Base-by-base conservation (phyloP, 2,888 invertebrate genomes). In the Microplitis manilae region DNA sequence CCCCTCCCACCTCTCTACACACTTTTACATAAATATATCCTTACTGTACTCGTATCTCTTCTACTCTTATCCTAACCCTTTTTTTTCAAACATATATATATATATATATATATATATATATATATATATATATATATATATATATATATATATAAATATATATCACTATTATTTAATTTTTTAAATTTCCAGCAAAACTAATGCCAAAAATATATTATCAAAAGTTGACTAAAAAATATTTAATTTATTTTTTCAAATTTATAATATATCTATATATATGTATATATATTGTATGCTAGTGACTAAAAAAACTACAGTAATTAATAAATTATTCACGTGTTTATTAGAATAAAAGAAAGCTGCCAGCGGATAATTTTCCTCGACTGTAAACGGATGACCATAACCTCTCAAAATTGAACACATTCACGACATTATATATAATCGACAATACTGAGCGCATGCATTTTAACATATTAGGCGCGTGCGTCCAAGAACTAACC, bases 401-500 rank as follows among this genome's bases (percentile, higher is more conserved):
- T 50, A 50, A 50, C 50, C 50, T 50, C 50, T 50, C 50, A 8
- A 50, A 50, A 50, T 50, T 4, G 9, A 50, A 13, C 50, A 50
- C 50, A 50, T 50, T 30, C 40, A 68, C 75, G 68, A 75, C 61
- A 30, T 30, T 30, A 30, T 30, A 62, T 61, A 5, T 68, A 50
- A 50, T 13, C 50, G 50, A 50, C 13, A 13, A 13, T 75, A 72
- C 76, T 75, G 73, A 60, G 8, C 74, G 30, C 77, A 77, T 77
- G 72, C 68, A 75, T 30, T 67, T 15, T 40, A 1, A 60, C 50
- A n/a, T 20, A 7, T n/a, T 60, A 30, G 40, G 65, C 73, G 73
- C 73, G 67, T 73, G 73, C 73, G 73, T 73, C 38, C 67, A 73
- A 41, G 41, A 73, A 67, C 73, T 67, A 13, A 73, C 73, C 50